phyloP scores from a whole-genome alignment of 2,888 invertebrate species.

The Slavum lentiscoides region DNA sequence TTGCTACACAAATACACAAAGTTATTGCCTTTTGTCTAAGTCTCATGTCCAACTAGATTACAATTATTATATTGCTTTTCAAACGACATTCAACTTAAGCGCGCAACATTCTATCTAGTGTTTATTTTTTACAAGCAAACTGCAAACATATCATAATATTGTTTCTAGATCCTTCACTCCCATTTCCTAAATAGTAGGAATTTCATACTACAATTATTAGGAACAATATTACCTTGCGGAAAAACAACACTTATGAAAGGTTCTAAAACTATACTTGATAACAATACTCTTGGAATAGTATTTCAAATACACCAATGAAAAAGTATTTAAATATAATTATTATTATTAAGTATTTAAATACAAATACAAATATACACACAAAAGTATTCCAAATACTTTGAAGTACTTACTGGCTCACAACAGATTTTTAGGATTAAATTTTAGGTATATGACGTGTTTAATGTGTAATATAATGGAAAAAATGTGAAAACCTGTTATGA shows the following conservation, averaged over 20 bases:
- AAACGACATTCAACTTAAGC: conserved; percentile 22
- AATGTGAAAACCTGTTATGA: too few relatives aligned
- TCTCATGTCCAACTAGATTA: conserved; percentile 42
- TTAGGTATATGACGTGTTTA: too few relatives aligned
- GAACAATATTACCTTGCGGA: conserved; percentile 49
- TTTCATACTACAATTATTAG: conserved; percentile 27
- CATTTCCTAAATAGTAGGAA: conserved; percentile 30
- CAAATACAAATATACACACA: too few relatives aligned
- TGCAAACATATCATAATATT: conserved; percentile 36
- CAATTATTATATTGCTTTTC: conserved; percentile 38
- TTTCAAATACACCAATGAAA: too few relatives aligned
- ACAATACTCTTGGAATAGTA: too few relatives aligned
- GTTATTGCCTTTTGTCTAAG: conserved; percentile 52
- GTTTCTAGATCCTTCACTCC: conserved; percentile 31
- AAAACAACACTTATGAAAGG: conserved; percentile 35
- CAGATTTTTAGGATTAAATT: too few relatives aligned
- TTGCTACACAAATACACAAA: conserved; percentile 31
- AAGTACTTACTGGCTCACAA: too few relatives aligned
- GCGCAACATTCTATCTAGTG: conserved; percentile 23
- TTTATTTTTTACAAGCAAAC: conserved; percentile 27
- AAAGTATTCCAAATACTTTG: too few relatives aligned
- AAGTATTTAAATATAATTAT: too few relatives aligned
- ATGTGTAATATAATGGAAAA: too few relatives aligned
- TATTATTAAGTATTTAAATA: too few relatives aligned
- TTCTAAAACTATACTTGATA: conserved; percentile 11